A percentile compares a stretch with the other conserved stretches of the same genome.
Evolutionary conservation across 2,797 vertebrate species (phyloP).

Genomic region (Leptoclinus maculatus): DNA sequence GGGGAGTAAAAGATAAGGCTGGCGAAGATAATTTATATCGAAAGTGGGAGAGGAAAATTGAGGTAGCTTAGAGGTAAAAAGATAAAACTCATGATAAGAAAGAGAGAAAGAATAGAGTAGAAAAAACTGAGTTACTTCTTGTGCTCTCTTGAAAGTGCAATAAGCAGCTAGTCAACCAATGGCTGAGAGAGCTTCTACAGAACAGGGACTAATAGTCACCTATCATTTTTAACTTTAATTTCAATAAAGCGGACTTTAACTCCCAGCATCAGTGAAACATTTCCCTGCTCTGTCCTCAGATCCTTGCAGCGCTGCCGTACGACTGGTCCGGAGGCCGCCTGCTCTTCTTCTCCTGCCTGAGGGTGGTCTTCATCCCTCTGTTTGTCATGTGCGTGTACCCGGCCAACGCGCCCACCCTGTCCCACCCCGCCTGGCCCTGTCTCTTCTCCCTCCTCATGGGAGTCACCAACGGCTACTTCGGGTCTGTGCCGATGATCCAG

Average conservation of each 20-base stretch:
- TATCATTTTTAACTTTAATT: neutral
- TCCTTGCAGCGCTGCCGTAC: conserved; percentile 94
- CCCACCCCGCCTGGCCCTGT: conserved; percentile 97
- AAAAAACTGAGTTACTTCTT: neutral
- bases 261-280: neutral
- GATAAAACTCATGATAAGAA: conserved; percentile 4
- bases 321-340: conserved; percentile 94
- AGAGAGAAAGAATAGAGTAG: neutral
- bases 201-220: neutral
- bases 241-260: neutral
- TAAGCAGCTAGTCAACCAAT: neutral
- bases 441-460: conserved; percentile 98
- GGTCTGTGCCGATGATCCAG: conserved; percentile 98
- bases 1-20: conserved; percentile 10
- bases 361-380: conserved; percentile 96
- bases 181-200: neutral
- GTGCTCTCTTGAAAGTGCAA: neutral
- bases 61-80: conserved; percentile 14
- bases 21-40: conserved; percentile 15
- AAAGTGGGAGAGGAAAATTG: conserved; percentile 4
- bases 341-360: conserved; percentile 92
- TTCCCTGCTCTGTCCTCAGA: conserved; percentile 77
- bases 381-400: conserved; percentile 98
- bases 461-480: conserved; percentile 96
- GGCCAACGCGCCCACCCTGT: conserved; percentile 85